Conservation (phyloP, 2,888 invertebrate genomes). For the Melangyna quadrimaculata region DNA sequence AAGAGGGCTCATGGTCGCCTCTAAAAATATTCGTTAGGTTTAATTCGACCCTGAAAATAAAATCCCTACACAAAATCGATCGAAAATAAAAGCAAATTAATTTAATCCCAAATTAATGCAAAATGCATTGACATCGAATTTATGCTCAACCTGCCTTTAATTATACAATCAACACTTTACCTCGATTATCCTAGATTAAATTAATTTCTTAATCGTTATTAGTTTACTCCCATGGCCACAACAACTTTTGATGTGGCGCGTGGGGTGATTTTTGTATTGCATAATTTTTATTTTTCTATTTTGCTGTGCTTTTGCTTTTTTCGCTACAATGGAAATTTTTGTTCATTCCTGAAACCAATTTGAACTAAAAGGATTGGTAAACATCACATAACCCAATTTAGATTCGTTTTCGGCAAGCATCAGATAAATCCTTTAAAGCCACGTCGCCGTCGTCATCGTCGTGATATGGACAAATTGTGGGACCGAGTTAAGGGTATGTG, state of each 20-base stretch:
- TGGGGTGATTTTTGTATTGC: background rate
- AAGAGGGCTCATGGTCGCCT: too few relatives aligned
- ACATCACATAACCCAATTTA: background rate
- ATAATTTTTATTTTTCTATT: too few relatives aligned
- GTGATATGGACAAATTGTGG: background rate
- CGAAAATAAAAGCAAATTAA: background rate
- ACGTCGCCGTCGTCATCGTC: background rate
- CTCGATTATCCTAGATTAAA: conserved; percentile 8
- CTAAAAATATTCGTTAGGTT: too few relatives aligned
- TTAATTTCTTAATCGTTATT: background rate
- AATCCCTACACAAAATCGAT: background rate
- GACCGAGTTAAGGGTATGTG: background rate
- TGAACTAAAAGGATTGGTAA: background rate
- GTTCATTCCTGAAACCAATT: background rate
- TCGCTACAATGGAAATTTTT: background rate
- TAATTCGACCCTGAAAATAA: background rate
- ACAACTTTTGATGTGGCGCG: background rate
- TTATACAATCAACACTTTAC: conserved; percentile 24
- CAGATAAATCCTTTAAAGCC: background rate
- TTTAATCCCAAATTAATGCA: background rate
- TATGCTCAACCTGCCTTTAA: conserved; percentile 4
- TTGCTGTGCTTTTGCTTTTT: background rate
- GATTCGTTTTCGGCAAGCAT: background rate
- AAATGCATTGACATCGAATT: background rate
- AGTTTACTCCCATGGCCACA: background rate